Conservation (phyloP, 2,888 invertebrate species). For the Pachliopta kotzebuea region DNA sequence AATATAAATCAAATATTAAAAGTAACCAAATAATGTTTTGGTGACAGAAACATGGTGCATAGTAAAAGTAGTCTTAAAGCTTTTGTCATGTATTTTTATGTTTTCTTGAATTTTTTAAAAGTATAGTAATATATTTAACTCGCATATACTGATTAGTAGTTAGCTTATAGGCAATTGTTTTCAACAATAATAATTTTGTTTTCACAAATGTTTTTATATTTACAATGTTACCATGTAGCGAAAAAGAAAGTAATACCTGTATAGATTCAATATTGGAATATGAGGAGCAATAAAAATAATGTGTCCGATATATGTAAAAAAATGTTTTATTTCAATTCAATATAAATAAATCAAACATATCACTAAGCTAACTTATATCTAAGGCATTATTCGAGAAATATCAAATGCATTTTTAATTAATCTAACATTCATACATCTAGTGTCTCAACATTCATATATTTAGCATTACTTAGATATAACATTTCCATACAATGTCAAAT, state of each 20-base stretch:
- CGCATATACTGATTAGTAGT: no score
- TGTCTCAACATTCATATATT: neutral
- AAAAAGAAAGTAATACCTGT: neutral
- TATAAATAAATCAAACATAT: constrained; percentile 42
- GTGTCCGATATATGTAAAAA: neutral
- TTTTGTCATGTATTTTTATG: constrained; percentile 7
- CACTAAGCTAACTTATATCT: constrained; percentile 38
- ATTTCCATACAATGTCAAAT: neutral
- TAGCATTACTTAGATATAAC: neutral
- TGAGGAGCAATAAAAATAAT: constrained; percentile 23
- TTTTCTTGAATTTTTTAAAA: neutral
- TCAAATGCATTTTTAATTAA: constrained; percentile 30
- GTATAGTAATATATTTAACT: neutral
- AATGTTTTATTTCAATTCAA: constrained; percentile 21
- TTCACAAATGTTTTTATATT: neutral
- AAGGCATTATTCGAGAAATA: constrained; percentile 21
- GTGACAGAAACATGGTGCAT: no score
- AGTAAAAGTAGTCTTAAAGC: no score
- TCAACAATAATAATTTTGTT: neutral
- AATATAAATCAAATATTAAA: no score
- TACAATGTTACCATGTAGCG: constrained; percentile 10
- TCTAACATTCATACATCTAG: neutral
- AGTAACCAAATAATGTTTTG: no score
- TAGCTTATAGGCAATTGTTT: neutral
- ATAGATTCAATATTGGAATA: neutral